Base-by-base conservation (phyloP, 2,888 invertebrate species). In the Anodontia alba region DNA sequence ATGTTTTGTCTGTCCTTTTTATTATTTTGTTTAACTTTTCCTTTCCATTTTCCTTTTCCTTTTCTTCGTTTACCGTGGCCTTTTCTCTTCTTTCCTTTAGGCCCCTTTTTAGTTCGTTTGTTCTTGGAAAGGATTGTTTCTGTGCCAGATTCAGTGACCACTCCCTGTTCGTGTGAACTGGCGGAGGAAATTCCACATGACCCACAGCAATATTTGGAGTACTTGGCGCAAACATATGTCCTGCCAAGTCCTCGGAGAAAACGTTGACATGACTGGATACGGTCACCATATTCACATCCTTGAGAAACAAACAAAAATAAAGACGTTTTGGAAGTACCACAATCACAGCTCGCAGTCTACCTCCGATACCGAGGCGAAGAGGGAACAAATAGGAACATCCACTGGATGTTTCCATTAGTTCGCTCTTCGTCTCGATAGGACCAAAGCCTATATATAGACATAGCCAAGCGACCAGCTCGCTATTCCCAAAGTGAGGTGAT, bases 261-360 rank as follows among this genome's bases (percentile, higher is more conserved):
- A 17, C 80, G 49, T 23, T 86, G 78, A 78, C 90, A 90, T 3
- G 86, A 85, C 33, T 86, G 66, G 15, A 88, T 90, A 67, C 88
- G 70, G 75, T 92, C 90, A 0, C 92, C 92, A 67, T 89, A 92
- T 42, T 91, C 88, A 76, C 91, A 92, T 10, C 86, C 91, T 92
- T 76, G 0, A 79, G 81, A n/a, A n/a, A 42, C 49, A 46, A 46
- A 66, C 42, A 42, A n/a, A n/a, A n/a, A n/a, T n/a, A n/a, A n/a
- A n/a, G n/a, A n/a, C n/a, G n/a, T n/a, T n/a, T n/a, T n/a, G n/a
- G n/a, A n/a, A n/a, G n/a, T n/a, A n/a, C n/a, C n/a, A n/a, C n/a
- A n/a, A n/a, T n/a, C n/a, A n/a, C n/a, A n/a, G n/a, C n/a, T n/a
- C n/a, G n/a, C n/a, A n/a, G n/a, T n/a, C n/a, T n/a, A n/a, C n/a